Base-by-base conservation (phyloP, 2,797 vertebrate genomes). In the Chromis chromis region DNA sequence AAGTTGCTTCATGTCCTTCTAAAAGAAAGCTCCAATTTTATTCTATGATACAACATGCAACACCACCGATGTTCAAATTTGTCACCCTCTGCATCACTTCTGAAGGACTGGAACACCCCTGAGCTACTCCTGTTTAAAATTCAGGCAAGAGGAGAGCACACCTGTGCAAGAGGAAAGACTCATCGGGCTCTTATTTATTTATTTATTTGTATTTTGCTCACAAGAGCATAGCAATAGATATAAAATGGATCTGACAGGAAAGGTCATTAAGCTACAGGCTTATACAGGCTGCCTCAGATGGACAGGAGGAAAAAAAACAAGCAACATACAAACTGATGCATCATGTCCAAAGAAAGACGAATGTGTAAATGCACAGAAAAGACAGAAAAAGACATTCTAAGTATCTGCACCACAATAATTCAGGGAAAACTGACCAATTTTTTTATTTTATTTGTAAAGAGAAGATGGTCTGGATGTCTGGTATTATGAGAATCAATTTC, bases 141-240 rank as follows among this genome's bases (percentile, higher is more conserved):
- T 36, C 33, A 36, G 11, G 12, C 33, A 36, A 36, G 33, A 36
- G 10, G 10, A 36, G 33, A 12, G 33, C 33, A 36, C 33, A 36
- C 33, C 33, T 36, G 33, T 11, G 33, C 33, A 11, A 11, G 10
- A 42, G 24, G 11, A 44, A 52, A 70, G 42, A 76, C 67, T 75
- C 42, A 61, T 36, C 12, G 16, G 17, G 14, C 14, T 62, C 3
- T 33, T 27, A n/a, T 31, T n/a, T 27, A 25, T 25, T 52, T 64
- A 52, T 46, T 46, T 7, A 19, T 46, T 46, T 19, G 16, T n/a
- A 40, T 21, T 33, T 52, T 25, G 44, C 5, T 46, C 11, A 59
- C 21, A 28, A 11, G 8, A 21, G 13, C 25, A 28, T 4, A 14
- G 28, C 22, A 3, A 48, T 4, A 54, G 28, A 65, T 46, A 55